Percentiles rank a stretch among this genome's conserved stretches.
Evolutionary conservation across 53 echinoderm and acorn worm species (phyloP).

Genomic region (Arbacia lixula): DNA sequence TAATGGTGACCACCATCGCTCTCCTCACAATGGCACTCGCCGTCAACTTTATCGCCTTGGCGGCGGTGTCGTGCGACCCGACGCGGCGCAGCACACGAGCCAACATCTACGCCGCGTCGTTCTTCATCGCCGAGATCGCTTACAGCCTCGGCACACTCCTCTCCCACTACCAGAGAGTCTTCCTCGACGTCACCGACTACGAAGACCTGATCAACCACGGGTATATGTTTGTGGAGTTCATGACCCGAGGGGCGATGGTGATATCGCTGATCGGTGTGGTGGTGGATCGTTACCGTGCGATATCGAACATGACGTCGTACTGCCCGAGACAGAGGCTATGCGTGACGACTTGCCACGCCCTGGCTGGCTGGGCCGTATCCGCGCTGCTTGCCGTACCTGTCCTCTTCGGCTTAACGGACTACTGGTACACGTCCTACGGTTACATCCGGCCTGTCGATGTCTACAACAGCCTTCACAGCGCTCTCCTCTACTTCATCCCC

Average conservation of each 20-base stretch:
- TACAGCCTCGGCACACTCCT: slow-evolving; percentile 22
- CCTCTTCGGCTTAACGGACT: slow-evolving; percentile 28
- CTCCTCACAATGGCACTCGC: slow-evolving; percentile 12
- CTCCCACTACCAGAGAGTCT: not conserved
- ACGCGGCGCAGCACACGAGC: not conserved
- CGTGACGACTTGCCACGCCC: slow-evolving; percentile 8
- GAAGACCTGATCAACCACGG: slow-evolving; percentile 23
- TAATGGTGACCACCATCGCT: not conserved
- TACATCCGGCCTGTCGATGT: slow-evolving; percentile 24
- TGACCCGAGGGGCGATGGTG: slow-evolving; percentile 23
- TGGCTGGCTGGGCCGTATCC: slow-evolving; percentile 27
- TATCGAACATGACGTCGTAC: slow-evolving; percentile 31
- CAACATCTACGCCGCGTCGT: slow-evolving; percentile 33
- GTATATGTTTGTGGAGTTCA: slow-evolving; percentile 30
- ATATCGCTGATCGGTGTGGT: slow-evolving; percentile 26
- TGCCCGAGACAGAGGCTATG: slow-evolving; percentile 29
- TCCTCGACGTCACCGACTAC: slow-evolving; percentile 13
- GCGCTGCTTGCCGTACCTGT: slow-evolving; percentile 19
- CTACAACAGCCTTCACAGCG: slow-evolving; percentile 20
- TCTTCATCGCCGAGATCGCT: slow-evolving; percentile 32
- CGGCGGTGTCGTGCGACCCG: slow-evolving; percentile 3
- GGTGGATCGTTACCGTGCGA: slow-evolving; percentile 26
- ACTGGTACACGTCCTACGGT: slow-evolving; percentile 29
- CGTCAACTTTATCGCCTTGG: slow-evolving; percentile 28
- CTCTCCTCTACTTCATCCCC: slow-evolving; percentile 35